Evolutionary conservation across 2,888 invertebrate genomes (phyloP).

Genomic region (Mongoloraphidia duomilia): DNA sequence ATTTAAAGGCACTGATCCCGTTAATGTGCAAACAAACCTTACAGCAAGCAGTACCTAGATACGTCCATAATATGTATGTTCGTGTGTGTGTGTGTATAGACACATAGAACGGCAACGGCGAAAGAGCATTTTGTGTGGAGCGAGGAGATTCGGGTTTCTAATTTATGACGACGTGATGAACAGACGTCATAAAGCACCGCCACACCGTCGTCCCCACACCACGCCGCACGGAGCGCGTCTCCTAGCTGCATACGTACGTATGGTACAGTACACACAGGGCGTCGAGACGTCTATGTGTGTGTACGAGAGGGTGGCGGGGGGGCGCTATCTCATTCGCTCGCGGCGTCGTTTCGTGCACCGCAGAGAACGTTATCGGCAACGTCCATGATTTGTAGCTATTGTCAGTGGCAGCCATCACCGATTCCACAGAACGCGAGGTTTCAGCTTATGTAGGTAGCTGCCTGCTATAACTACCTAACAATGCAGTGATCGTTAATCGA

Average conservation of each 20-base stretch:
- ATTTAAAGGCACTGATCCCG: no score
- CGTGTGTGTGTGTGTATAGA: conserved; percentile 4
- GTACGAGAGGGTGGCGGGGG: not conserved
- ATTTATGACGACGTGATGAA: conserved; percentile 22
- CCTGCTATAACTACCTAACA: no score
- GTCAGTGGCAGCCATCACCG: conserved; percentile 1
- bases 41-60: no score
- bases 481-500: no score
- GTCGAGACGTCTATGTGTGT: not conserved
- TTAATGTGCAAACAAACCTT: no score
- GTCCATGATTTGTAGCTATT: conserved; percentile 1
- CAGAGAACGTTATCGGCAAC: not conserved
- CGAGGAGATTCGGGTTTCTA: conserved; percentile 14
- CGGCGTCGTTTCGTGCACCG: not conserved
- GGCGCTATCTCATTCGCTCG: not conserved
- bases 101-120: not conserved
- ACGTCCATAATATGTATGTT: no score
- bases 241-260: not conserved
- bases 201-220: conserved; percentile 7
- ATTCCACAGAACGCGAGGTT: not conserved
- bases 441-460: no score
- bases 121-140: not conserved
- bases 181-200: conserved; percentile 22
- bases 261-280: not conserved
- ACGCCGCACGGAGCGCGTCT: not conserved